A percentile compares a stretch with the other conserved stretches of the same genome.
Conservation (phyloP, 2,113 vertebrate species). For the Hyperoodon ampullatus region DNA sequence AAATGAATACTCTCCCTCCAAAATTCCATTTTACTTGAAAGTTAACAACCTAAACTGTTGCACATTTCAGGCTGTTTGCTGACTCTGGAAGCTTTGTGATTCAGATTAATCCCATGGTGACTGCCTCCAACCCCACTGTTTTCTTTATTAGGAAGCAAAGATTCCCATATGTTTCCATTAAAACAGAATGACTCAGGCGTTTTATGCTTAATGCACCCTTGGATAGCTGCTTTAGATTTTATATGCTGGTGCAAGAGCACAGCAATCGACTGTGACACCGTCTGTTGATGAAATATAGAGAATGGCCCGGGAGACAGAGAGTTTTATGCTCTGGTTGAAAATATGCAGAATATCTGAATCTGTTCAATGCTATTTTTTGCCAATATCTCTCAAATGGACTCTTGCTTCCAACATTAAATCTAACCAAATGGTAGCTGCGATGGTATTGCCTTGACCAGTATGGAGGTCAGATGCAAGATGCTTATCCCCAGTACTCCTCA, state of each 20-base stretch:
- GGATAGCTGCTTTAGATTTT: constrained; percentile 52
- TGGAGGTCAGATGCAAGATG: neutral
- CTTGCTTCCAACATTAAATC: constrained; percentile 4
- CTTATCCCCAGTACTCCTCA: neutral
- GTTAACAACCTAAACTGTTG: constrained; percentile 48
- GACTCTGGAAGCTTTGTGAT: constrained; percentile 47
- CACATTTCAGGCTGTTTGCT: constrained; percentile 61
- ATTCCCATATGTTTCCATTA: constrained; percentile 66
- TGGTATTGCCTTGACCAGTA: neutral
- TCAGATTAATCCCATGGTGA: constrained; percentile 58
- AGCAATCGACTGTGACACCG: constrained; percentile 67
- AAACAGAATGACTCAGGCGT: constrained; percentile 44
- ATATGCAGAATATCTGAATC: constrained; percentile 54
- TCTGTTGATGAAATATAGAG: constrained; percentile 58
- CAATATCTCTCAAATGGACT: neutral
- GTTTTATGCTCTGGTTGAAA: constrained; percentile 53
- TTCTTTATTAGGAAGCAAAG: constrained; percentile 69
- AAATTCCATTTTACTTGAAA: constrained; percentile 60
- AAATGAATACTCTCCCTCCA: neutral
- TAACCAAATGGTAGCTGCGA: neutral
- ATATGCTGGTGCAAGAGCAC: constrained; percentile 4
- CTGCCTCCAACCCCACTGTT: constrained; percentile 65
- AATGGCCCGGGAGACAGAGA: constrained; percentile 50
- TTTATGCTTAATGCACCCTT: constrained; percentile 65
- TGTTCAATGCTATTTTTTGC: constrained; percentile 30